phyloP scores from a whole-genome alignment of 2,797 vertebrate genomes.

The Ctenosaura bakeri region DNA sequence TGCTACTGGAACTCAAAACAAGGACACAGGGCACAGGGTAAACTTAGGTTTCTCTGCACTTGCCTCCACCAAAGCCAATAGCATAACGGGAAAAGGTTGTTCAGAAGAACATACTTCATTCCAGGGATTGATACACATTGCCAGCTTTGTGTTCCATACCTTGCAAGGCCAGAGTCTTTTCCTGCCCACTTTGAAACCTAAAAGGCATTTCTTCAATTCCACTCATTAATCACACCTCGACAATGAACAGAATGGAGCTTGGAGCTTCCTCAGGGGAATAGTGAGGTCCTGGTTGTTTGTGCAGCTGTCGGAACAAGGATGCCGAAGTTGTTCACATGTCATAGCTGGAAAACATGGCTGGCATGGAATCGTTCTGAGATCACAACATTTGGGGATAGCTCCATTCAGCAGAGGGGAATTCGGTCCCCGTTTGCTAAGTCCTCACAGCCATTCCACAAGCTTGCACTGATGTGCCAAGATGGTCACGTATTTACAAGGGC shows the following conservation, averaged over 20 bases:
- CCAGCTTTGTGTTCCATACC: background rate
- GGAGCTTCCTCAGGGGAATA: background rate
- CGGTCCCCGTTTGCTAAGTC: background rate
- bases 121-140: background rate
- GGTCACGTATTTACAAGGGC: background rate
- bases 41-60: background rate
- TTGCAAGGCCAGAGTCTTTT: background rate
- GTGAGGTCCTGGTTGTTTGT: background rate
- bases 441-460: background rate
- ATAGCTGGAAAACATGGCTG: too few relatives aligned
- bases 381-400: background rate
- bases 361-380: background rate
- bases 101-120: background rate
- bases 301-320: conserved; percentile 10
- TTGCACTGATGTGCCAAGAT: background rate
- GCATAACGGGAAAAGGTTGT: background rate
- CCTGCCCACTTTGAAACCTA: background rate
- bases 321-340: background rate
- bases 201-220: background rate
- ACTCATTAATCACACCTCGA: background rate
- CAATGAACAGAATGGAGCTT: background rate
- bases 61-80: background rate
- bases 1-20: background rate
- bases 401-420: background rate
- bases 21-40: background rate